A percentile compares a stretch with the other conserved stretches of the same genome.
These are phyloP conservation scores for Percina caprodes DNA, from an alignment of 2,113 vertebrate genomes.

Conservation along the genomic window DNA sequence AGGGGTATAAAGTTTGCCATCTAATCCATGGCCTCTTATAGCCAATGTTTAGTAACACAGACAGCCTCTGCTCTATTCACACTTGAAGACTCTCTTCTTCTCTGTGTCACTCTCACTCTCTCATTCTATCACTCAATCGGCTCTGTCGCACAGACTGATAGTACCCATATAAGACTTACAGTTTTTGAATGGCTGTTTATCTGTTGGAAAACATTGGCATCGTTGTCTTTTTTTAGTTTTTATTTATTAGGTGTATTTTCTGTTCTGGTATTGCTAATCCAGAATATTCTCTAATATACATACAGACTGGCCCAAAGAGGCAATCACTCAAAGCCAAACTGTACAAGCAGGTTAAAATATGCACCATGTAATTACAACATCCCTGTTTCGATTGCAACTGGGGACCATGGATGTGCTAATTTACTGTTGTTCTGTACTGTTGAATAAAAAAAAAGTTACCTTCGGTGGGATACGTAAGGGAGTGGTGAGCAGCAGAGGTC, in stretches of 20 bases:
- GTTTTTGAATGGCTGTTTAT: constrained; percentile 16
- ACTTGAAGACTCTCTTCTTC: constrained; percentile 56
- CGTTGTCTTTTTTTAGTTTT: not conserved
- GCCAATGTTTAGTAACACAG: constrained; percentile 72
- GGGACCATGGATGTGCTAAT: constrained; percentile 1
- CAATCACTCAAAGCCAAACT: not conserved
- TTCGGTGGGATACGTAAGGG: constrained; percentile 16
- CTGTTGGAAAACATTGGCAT: not conserved
- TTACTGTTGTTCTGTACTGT: constrained; percentile 32
- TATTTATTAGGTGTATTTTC: not conserved
- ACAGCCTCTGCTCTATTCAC: constrained; percentile 51
- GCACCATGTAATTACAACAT: not conserved
- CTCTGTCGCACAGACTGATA: constrained; percentile 19
- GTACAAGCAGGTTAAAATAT: constrained; percentile 3
- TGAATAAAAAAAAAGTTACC: constrained; percentile 29
- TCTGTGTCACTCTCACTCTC: constrained; percentile 47
- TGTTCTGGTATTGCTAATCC: not conserved
- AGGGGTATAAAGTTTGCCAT: constrained; percentile 63
- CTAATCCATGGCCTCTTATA: constrained; percentile 72
- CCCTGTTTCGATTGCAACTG: not conserved
- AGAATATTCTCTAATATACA: not conserved
- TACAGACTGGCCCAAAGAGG: not conserved
- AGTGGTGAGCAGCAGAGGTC: constrained; percentile 8
- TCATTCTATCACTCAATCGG: constrained; percentile 33
- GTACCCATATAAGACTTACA: not conserved